phyloP scores from a whole-genome alignment of 2,797 vertebrate species.

The Erpetoichthys calabaricus region DNA sequence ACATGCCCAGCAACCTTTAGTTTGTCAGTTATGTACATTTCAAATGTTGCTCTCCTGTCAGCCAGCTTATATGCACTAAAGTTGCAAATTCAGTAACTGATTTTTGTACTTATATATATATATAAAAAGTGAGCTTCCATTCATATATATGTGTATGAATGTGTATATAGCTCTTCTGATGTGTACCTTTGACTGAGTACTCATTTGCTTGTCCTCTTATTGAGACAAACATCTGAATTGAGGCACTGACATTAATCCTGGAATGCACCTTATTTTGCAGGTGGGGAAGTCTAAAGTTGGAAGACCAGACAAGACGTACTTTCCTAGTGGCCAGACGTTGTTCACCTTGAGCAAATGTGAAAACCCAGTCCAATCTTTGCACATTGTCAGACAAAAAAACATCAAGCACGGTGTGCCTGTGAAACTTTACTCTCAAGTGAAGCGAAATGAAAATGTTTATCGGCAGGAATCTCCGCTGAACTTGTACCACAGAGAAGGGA shows the following conservation, averaged over 20 bases:
- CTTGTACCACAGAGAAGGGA: conserved; percentile 38
- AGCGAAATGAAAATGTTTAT: conserved; percentile 46
- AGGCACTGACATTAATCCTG: conserved; percentile 13
- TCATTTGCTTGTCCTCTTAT: too few relatives aligned
- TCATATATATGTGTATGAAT: too few relatives aligned
- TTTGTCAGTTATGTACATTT: too few relatives aligned
- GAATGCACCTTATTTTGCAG: conserved; percentile 35
- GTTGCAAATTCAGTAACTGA: too few relatives aligned
- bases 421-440: conserved; percentile 36
- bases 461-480: conserved; percentile 43
- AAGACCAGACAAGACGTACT: conserved; percentile 44
- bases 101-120: too few relatives aligned
- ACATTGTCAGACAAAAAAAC: conserved; percentile 46
- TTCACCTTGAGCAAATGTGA: conserved; percentile 50
- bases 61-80: too few relatives aligned
- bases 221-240: too few relatives aligned
- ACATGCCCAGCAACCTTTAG: too few relatives aligned
- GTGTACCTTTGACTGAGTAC: too few relatives aligned
- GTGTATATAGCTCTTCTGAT: too few relatives aligned
- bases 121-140: too few relatives aligned
- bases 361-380: conserved; percentile 32
- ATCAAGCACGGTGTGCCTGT: conserved; percentile 36
- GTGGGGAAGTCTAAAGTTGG: conserved; percentile 53
- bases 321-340: conserved; percentile 39
- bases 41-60: too few relatives aligned